A percentile compares a stretch with the other conserved stretches of the same genome.
Evolutionary conservation across 2,888 invertebrate species (phyloP).

Genomic region (Folsomia candida): DNA sequence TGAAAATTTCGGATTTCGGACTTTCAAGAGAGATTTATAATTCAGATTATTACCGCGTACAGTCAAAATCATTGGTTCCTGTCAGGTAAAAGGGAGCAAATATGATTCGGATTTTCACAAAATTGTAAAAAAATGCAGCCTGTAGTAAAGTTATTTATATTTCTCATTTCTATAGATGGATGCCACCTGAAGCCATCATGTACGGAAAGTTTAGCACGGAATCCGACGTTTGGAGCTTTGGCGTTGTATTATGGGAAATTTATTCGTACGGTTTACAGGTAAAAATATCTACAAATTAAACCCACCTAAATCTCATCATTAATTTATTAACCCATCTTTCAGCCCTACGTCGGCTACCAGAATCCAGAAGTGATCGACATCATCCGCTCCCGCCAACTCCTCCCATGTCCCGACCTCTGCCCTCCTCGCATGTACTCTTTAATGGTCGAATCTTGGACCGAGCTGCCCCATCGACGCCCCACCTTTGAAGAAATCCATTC

Average conservation of each 20-base stretch:
- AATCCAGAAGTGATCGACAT: constrained; percentile 97
- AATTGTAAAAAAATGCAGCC: too few species aligned
- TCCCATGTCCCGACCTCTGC: constrained; percentile 84
- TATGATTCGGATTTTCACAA: neutral
- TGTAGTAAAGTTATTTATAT: too few species aligned
- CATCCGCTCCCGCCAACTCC: constrained; percentile 87
- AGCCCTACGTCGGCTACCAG: constrained; percentile 90
- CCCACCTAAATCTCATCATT: neutral
- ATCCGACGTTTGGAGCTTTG: constrained; percentile 98
- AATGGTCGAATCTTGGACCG: constrained; percentile 99
- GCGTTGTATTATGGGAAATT: constrained; percentile 98
- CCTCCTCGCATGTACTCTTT: constrained; percentile 87
- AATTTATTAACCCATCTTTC: too few species aligned
- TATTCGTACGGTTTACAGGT: constrained; percentile 92
- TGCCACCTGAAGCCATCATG: constrained; percentile 98
- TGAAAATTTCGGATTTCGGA: constrained; percentile 79
- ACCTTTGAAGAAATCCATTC: constrained; percentile 86
- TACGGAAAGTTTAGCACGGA: constrained; percentile 97
- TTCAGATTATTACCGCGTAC: constrained; percentile 68
- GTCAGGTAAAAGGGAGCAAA: constrained; percentile 57
- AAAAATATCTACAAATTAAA: constrained; percentile 52
- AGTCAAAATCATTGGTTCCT: constrained; percentile 88
- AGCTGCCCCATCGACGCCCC: constrained; percentile 84
- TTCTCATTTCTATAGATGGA: too few species aligned
- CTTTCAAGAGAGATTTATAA: constrained; percentile 57